Evolutionary conservation across 1,140 invertebrate genomes (phyloP).

Genomic region (Drosophila ambigua): DNA sequence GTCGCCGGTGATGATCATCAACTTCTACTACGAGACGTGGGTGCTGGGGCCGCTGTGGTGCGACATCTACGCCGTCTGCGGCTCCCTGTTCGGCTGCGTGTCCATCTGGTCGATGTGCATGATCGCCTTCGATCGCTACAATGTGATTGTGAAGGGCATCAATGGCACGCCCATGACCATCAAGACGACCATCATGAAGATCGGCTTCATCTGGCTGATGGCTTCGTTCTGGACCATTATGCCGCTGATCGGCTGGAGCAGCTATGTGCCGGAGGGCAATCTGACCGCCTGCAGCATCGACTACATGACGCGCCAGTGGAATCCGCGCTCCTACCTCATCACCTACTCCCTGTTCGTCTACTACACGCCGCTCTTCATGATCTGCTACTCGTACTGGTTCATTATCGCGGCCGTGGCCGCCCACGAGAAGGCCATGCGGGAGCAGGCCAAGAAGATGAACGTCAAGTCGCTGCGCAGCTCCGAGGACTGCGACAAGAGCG

Average conservation of each 20-base stretch:
- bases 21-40: conserved; percentile 95
- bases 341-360: conserved; percentile 89
- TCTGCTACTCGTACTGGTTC: conserved; percentile 91
- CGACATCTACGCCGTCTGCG: conserved; percentile 91
- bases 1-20: conserved; percentile 93
- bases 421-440: conserved; percentile 92
- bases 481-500: conserved; percentile 87
- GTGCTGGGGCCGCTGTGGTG: conserved; percentile 92
- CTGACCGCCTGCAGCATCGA: conserved; percentile 94
- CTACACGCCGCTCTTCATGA: conserved; percentile 88
- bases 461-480: conserved; percentile 90
- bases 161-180: conserved; percentile 88
- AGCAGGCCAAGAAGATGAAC: conserved; percentile 94
- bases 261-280: conserved; percentile 93
- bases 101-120: conserved; percentile 95
- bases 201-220: conserved; percentile 89
- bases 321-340: conserved; percentile 88
- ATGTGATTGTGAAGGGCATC: conserved; percentile 92
- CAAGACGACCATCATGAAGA: conserved; percentile 87
- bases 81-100: conserved; percentile 91
- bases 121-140: conserved; percentile 94
- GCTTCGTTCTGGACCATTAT: conserved; percentile 88
- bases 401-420: conserved; percentile 91
- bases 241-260: conserved; percentile 88
- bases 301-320: conserved; percentile 88